Evolutionary conservation across 2,113 vertebrate species (phyloP).

Genomic region (Corvus moneduloides): DNA sequence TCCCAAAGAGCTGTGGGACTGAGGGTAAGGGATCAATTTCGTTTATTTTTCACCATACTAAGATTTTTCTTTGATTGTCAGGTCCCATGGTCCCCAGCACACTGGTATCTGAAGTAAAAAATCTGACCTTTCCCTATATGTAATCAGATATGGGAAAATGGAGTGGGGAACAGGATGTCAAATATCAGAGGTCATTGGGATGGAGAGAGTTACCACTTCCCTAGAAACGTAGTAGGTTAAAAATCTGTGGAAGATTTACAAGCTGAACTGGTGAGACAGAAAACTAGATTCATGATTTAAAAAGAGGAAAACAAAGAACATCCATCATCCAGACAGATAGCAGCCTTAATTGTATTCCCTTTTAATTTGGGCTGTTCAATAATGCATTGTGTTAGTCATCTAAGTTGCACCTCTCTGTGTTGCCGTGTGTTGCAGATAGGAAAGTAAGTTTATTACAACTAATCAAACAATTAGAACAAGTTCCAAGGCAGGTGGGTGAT

Average conservation of each 20-base stretch:
- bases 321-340: constrained; percentile 45
- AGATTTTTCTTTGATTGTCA: background rate
- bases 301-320: constrained; percentile 6
- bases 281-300: constrained; percentile 42
- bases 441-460: constrained; percentile 44
- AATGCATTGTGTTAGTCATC: constrained; percentile 33
- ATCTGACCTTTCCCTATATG: background rate
- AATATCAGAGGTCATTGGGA: background rate
- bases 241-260: background rate
- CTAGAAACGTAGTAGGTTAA: background rate
- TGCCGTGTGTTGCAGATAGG: background rate
- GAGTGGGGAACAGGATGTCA: background rate
- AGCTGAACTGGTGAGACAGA: constrained; percentile 7
- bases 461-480: constrained; percentile 31
- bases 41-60: background rate
- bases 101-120: background rate
- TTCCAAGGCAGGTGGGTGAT: background rate
- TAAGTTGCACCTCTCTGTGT: constrained; percentile 28
- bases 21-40: background rate
- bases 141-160: background rate
- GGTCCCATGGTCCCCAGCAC: background rate
- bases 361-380: constrained; percentile 54
- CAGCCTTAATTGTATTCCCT: constrained; percentile 50
- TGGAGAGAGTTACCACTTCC: background rate
- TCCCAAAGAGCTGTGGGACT: background rate